These are phyloP conservation scores for Hemiprocne comata DNA, from an alignment of 2,113 vertebrate genomes.

Conservation along the genomic window DNA sequence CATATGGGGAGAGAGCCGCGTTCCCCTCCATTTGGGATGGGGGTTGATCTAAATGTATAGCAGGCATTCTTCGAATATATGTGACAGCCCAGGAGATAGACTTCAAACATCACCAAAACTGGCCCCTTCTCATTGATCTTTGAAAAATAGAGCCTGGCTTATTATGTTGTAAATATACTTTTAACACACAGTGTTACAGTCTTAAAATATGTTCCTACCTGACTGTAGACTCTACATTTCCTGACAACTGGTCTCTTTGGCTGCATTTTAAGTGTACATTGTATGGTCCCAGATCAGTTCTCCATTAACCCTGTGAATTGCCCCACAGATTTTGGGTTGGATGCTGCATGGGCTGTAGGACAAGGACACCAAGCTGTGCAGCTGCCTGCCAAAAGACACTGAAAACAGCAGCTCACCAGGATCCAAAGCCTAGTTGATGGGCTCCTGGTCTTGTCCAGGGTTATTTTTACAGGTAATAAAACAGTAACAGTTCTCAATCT, in stretches of 20 bases:
- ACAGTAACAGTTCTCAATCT: not conserved
- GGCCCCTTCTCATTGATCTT: slow-evolving; percentile 51
- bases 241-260: not conserved
- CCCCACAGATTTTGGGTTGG: not conserved
- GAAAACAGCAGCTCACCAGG: not conserved
- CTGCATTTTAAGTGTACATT: not conserved
- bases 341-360: not conserved
- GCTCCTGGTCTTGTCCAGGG: not conserved
- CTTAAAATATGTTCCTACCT: slow-evolving; percentile 39
- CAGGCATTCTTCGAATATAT: slow-evolving; percentile 62
- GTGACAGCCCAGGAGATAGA: slow-evolving; percentile 63
- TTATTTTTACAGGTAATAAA: not conserved
- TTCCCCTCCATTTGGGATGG: slow-evolving; percentile 51
- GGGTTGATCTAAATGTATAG: slow-evolving; percentile 68
- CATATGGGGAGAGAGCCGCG: slow-evolving; percentile 51
- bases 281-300: not conserved
- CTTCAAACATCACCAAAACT: slow-evolving; percentile 57
- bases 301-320: not conserved
- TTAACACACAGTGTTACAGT: not conserved
- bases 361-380: accelerated
- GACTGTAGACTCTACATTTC: not conserved
- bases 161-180: slow-evolving; percentile 41
- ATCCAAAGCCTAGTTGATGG: not conserved
- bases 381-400: not conserved
- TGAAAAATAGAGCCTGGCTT: slow-evolving; percentile 34